Evolutionary conservation across 2,113 vertebrate genomes (phyloP).

Genomic region (Motacilla alba): DNA sequence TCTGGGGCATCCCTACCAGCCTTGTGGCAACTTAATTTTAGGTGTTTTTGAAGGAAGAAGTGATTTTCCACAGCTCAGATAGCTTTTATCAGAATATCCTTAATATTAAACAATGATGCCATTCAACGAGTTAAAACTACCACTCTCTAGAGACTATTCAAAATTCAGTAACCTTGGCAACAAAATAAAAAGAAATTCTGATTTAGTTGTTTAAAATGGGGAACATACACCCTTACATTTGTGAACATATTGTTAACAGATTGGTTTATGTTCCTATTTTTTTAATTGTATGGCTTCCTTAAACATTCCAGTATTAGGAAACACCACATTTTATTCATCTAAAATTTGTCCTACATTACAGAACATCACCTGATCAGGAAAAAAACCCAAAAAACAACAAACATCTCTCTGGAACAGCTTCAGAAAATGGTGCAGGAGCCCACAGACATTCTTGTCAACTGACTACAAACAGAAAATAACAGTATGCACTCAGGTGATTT

Average conservation of each 20-base stretch:
- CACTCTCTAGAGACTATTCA: not conserved
- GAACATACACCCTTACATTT: not conserved
- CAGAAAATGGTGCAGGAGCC: not conserved
- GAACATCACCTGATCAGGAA: not conserved
- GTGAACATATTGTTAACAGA: slow-evolving; percentile 22
- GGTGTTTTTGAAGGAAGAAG: not conserved
- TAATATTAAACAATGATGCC: not conserved
- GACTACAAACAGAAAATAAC: slow-evolving; percentile 18
- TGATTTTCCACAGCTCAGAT: not conserved
- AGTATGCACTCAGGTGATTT: not conserved
- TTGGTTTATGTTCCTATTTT: not conserved
- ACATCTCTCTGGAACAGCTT: not conserved
- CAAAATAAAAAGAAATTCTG: not conserved
- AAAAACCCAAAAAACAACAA: not conserved
- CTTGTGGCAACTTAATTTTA: not conserved
- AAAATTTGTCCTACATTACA: not conserved
- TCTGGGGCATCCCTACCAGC: not conserved
- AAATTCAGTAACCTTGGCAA: slow-evolving; percentile 58
- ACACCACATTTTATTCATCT: not conserved
- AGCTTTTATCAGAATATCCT: not conserved
- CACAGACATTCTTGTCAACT: not conserved
- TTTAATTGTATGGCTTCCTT: not conserved
- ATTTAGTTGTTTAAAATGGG: not conserved
- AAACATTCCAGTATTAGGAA: not conserved
- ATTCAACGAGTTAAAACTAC: not conserved